A percentile compares a stretch with the other conserved stretches of the same genome.
Evolutionary conservation across 2,113 vertebrate genomes (phyloP).

Genomic region (Hippotragus niger): DNA sequence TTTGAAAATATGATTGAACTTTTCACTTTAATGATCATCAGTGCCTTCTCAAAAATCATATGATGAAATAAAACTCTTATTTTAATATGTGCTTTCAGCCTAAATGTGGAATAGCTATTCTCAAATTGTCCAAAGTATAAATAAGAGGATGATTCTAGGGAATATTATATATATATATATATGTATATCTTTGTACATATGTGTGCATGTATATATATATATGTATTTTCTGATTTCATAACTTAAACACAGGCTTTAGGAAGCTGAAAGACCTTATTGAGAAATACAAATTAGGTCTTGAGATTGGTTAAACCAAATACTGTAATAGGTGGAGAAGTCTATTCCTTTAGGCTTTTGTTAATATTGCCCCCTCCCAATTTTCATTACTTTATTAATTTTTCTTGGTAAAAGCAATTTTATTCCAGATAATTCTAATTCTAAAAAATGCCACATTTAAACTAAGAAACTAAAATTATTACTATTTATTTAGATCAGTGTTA

Average conservation of each 20-base stretch:
- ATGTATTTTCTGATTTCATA: not conserved
- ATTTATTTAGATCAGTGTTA: not conserved
- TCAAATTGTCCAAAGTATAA: not conserved
- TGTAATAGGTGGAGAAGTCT: not conserved
- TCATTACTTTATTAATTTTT: not conserved
- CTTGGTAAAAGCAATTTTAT: not conserved
- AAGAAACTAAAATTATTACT: not conserved
- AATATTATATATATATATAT: not conserved
- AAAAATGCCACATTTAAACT: not conserved
- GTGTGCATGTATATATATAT: not conserved
- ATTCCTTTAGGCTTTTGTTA: not conserved
- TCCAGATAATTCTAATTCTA: not conserved
- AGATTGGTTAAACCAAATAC: not conserved
- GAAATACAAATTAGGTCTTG: not conserved
- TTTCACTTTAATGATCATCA: not conserved
- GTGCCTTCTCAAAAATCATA: not conserved
- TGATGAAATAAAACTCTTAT: not conserved
- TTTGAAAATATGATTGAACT: not conserved
- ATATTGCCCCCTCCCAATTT: not conserved
- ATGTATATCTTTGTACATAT: not conserved
- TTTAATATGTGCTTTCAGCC: not conserved
- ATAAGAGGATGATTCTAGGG: not conserved
- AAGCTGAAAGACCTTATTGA: not conserved
- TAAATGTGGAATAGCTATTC: not conserved
- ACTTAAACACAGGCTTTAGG: not conserved